These are phyloP conservation scores for Ammodytes dubius DNA, from an alignment of 2,113 vertebrate species.

Conservation along the genomic window DNA sequence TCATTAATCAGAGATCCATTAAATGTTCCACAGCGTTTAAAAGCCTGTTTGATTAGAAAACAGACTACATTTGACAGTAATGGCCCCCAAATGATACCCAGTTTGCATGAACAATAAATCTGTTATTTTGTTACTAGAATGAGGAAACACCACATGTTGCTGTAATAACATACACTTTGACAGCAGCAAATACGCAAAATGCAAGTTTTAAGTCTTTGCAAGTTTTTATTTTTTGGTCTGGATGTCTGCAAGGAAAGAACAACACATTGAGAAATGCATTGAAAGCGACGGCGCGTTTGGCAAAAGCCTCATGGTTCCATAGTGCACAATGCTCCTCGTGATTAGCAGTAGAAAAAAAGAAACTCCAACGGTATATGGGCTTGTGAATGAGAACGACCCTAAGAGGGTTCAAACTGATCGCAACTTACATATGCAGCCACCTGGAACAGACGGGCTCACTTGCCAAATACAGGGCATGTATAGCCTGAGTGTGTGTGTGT, in stretches of 20 bases:
- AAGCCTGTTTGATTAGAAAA: not conserved
- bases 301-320: not conserved
- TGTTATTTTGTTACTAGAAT: not conserved
- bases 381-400: conserved; percentile 42
- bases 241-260: not conserved
- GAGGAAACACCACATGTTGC: not conserved
- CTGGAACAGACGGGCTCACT: conserved; percentile 60
- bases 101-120: not conserved
- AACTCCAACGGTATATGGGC: not conserved
- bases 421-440: conserved; percentile 73
- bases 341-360: conserved; percentile 8
- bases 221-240: not conserved
- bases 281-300: not conserved
- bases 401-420: conserved; percentile 54
- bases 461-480: conserved; percentile 73
- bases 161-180: not conserved
- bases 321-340: not conserved
- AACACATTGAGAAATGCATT: not conserved
- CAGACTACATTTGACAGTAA: not conserved
- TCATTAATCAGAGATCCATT: too few relatives aligned
- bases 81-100: not conserved
- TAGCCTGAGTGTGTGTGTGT: conserved; percentile 57
- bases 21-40: not conserved
- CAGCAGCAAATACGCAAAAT: not conserved
- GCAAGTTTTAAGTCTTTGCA: not conserved